phyloP scores from a whole-genome alignment of 2,888 invertebrate species.

The Oligia strigilis region DNA sequence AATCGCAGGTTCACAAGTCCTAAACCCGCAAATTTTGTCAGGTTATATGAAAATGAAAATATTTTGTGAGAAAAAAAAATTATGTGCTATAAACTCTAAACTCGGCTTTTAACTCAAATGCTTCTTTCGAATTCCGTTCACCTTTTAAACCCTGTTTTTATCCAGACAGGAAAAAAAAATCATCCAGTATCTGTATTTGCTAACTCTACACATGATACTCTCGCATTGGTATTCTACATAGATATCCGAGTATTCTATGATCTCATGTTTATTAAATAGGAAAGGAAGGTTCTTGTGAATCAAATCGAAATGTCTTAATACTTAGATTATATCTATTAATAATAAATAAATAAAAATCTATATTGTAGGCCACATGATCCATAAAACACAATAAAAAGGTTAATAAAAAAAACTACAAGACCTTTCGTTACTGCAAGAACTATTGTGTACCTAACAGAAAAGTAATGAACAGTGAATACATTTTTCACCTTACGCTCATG shows the following conservation, averaged over 20 bases:
- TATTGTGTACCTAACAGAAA: no score
- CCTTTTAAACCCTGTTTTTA: background rate
- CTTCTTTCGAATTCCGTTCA: no score
- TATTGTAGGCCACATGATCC: background rate
- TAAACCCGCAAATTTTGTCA: no score
- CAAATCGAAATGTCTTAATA: background rate
- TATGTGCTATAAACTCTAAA: no score
- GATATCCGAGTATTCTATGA: slow-evolving; percentile 1
- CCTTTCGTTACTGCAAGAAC: no score
- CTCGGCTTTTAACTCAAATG: no score
- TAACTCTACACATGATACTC: background rate
- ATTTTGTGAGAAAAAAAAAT: no score
- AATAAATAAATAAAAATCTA: background rate
- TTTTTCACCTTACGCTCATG: no score
- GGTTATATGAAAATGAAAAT: no score
- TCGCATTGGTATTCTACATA: background rate
- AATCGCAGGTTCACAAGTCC: background rate
- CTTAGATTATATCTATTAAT: background rate
- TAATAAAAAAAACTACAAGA: background rate
- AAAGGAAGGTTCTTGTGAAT: background rate
- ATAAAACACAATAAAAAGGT: background rate
- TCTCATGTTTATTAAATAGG: slow-evolving; percentile 3
- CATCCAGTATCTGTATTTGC: background rate
- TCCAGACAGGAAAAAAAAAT: background rate
- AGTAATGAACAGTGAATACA: no score